These are phyloP conservation scores for Odobenus rosmarus DNA, from an alignment of 2,113 vertebrate species.

Conservation along the genomic window DNA sequence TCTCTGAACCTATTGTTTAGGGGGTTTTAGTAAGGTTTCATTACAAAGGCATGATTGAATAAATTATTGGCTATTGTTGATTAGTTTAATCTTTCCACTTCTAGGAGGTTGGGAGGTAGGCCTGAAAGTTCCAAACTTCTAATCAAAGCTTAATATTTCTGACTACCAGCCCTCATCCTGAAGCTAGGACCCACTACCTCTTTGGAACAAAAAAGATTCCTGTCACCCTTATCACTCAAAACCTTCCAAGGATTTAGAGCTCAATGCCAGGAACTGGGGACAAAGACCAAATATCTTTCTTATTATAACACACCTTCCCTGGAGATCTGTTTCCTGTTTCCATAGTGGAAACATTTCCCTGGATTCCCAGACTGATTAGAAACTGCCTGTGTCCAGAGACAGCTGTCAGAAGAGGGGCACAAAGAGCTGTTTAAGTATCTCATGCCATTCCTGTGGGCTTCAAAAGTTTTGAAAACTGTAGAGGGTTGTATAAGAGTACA, in stretches of 20 bases:
- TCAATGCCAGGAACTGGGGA: not conserved
- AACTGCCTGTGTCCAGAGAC: accelerated
- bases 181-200: not conserved
- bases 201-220: not conserved
- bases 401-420: not conserved
- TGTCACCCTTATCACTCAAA: not conserved
- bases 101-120: not conserved
- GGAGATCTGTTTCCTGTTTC: not conserved
- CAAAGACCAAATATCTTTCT: not conserved
- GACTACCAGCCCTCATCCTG: not conserved
- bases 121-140: not conserved
- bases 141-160: not conserved
- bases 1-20: not conserved
- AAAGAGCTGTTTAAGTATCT: not conserved
- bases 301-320: not conserved
- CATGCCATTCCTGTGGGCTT: not conserved
- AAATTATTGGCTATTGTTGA: not conserved
- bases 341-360: not conserved
- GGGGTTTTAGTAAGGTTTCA: not conserved
- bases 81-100: not conserved
- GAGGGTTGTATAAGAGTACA: not conserved
- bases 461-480: not conserved
- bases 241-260: not conserved
- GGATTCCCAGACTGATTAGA: not conserved
- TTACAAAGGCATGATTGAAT: not conserved